Conservation (phyloP, 2,888 invertebrate species). For the Tipula vernalis region DNA sequence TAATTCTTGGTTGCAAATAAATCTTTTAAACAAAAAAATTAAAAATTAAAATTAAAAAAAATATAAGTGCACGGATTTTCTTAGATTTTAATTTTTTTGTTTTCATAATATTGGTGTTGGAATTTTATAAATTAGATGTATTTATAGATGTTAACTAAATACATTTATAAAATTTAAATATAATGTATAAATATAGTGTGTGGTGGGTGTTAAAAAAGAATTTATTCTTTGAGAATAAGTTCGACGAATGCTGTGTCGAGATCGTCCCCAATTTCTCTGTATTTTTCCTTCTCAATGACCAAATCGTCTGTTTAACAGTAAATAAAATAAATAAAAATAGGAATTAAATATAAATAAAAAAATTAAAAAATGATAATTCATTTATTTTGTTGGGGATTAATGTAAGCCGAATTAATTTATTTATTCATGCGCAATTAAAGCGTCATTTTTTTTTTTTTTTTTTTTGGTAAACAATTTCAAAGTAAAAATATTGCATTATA, state of each 20-base stretch:
- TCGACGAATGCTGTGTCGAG: conserved; percentile 98
- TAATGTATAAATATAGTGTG: neutral
- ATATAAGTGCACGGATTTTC: conserved; percentile 4
- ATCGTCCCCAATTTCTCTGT: conserved; percentile 99
- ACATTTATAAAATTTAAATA: neutral
- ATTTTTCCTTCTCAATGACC: conserved; percentile 96
- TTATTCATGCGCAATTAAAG: neutral
- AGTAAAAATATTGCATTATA: neutral
- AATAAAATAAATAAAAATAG: conserved; percentile 17
- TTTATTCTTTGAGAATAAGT: conserved; percentile 64
- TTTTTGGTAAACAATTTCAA: neutral
- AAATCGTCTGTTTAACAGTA: conserved; percentile 65
- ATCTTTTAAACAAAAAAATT: neutral
- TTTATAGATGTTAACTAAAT: neutral
- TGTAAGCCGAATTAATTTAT: neutral
- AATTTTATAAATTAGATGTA: neutral
- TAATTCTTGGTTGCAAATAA: neutral
- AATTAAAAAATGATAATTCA: conserved; percentile 13
- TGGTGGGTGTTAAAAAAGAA: neutral
- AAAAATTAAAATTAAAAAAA: neutral
- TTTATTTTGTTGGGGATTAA: neutral
- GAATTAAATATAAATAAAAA: conserved; percentile 18
- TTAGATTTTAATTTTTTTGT: neutral
- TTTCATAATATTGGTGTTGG: neutral
- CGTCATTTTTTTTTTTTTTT: neutral